phyloP scores from a whole-genome alignment of 2,113 vertebrate genomes.

The Xiphorhynchus elegans region DNA sequence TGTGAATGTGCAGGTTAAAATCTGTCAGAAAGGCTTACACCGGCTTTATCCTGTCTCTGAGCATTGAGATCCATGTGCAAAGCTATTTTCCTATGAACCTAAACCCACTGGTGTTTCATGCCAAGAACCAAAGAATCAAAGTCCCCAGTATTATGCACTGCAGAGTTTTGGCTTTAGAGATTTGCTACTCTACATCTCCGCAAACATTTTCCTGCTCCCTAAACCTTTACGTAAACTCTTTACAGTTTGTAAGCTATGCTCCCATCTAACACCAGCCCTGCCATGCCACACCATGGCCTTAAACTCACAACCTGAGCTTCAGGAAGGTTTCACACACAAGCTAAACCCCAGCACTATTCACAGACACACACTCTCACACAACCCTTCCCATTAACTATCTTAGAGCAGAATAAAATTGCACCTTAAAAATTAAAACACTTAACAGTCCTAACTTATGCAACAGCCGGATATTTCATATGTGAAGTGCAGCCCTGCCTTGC shows the following conservation, averaged over 20 bases:
- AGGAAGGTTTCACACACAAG: not conserved
- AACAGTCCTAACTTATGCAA: fast-evolving
- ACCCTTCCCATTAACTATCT: fast-evolving
- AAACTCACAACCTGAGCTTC: not conserved
- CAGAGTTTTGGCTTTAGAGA: not conserved
- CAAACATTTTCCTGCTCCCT: not conserved
- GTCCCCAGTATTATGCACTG: not conserved
- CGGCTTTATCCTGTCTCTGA: not conserved
- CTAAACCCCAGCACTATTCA: not conserved
- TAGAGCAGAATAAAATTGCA: not conserved
- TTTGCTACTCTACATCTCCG: not conserved
- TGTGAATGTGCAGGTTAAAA: not conserved
- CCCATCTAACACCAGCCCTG: not conserved
- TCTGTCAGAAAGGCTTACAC: not conserved
- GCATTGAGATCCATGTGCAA: not conserved
- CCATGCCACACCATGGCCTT: not conserved
- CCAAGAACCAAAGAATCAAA: not conserved
- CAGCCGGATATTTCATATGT: fast-evolving
- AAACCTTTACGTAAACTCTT: not conserved
- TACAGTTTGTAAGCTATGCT: not conserved
- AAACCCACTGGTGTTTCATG: not conserved
- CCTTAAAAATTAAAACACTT: not conserved
- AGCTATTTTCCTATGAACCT: not conserved
- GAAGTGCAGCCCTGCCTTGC: not conserved
- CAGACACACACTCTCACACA: not conserved